Conservation (phyloP, 2,888 invertebrate genomes). For the Agrochola circellaris region DNA sequence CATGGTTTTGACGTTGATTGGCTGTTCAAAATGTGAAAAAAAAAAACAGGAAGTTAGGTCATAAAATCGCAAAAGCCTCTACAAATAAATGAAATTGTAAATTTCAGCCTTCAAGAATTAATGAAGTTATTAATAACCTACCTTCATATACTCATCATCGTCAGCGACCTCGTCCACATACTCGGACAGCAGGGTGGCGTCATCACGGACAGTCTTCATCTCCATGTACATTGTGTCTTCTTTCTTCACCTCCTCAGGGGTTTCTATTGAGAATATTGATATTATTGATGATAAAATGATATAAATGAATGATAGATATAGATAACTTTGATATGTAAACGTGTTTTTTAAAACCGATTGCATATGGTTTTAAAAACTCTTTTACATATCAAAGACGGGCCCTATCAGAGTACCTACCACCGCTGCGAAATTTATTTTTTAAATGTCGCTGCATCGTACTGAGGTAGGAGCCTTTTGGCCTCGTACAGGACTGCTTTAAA, state of each 20-base stretch:
- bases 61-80: not conserved
- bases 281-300: too few species aligned
- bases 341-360: too few species aligned
- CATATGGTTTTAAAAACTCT: too few species aligned
- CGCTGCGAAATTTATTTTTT: too few species aligned
- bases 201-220: slow-evolving; percentile 89
- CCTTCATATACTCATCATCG: slow-evolving; percentile 90
- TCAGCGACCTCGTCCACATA: slow-evolving; percentile 80
- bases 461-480: too few species aligned
- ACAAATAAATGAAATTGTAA: not conserved
- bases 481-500: too few species aligned
- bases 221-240: slow-evolving; percentile 90
- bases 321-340: too few species aligned
- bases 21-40: not conserved
- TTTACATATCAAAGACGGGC: too few species aligned
- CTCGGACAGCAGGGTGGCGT: slow-evolving; percentile 89
- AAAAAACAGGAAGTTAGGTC: not conserved
- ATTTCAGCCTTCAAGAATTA: not conserved
- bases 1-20: not conserved
- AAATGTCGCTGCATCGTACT: too few species aligned
- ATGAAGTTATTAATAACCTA: slow-evolving; percentile 60
- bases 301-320: too few species aligned
- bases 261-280: slow-evolving; percentile 66
- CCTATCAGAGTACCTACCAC: too few species aligned
- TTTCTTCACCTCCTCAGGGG: slow-evolving; percentile 82